Conservation (phyloP, 1,140 invertebrate genomes). For the Mactra quadrangularis region DNA sequence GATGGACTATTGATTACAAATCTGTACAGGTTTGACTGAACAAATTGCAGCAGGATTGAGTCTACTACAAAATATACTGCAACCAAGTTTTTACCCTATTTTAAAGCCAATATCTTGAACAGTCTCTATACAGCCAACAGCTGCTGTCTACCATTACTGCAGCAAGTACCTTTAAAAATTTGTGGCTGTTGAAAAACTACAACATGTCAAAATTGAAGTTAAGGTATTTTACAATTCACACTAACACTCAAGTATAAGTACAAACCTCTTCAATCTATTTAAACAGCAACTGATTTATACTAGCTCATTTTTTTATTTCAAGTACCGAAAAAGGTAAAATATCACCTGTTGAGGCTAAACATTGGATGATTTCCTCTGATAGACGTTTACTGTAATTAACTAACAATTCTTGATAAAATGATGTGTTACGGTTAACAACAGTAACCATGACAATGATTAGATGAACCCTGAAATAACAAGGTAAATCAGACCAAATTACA, state of each 20-base stretch:
- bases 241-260: no score
- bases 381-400: slow-evolving; percentile 12
- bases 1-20: no score
- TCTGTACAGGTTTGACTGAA: no score
- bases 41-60: no score
- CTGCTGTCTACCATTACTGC: no score
- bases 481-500: slow-evolving; percentile 50
- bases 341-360: slow-evolving; percentile 5
- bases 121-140: no score
- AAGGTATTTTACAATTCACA: slow-evolving; percentile 21
- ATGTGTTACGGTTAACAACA: not conserved
- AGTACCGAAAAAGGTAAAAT: slow-evolving; percentile 3
- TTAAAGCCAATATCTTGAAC: no score
- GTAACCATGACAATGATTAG: slow-evolving; percentile 18
- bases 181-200: slow-evolving; percentile 12
- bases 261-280: not conserved
- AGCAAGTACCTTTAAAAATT: slow-evolving; percentile 8
- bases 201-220: slow-evolving; percentile 25
- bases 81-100: no score
- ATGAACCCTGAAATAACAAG: slow-evolving; percentile 29
- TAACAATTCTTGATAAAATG: not conserved
- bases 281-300: slow-evolving; percentile 5
- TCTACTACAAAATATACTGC: no score
- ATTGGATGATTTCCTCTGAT: slow-evolving; percentile 5
- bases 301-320: no score